Base-by-base conservation (phyloP, 2,113 vertebrate species). In the Dolichallabes microphthalmus region DNA sequence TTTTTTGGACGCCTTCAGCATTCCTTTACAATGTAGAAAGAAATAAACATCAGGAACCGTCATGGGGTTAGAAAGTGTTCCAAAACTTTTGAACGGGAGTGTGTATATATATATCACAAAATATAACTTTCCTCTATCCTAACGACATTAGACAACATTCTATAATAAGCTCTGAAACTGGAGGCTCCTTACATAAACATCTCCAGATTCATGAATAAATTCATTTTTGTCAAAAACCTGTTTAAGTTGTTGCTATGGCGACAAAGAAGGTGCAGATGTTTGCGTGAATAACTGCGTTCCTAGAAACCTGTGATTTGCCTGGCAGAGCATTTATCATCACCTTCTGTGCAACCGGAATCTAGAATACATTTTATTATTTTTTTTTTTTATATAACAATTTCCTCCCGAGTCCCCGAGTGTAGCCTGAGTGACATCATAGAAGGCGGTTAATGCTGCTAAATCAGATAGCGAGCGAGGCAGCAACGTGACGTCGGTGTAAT, bases 401-500 rank as follows among this genome's bases (percentile, higher is more conserved):
- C 69, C 69, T 25, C 39, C 0, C 25, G 7, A 39, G 19, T 25
- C 39, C 35, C 9, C 17, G n/a, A 66, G 60, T 30, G 61, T 15
- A 60, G 53, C 11, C 2, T 39, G 2, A 17, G 30, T 12, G 50
- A 35, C 3, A 19, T n/a, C 13, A 39, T 20, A 68, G 50, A 64
- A 30, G 71, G 64, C 61, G 30, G n/a, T 58, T 73, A n/a, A 75
- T 85, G 83, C 58, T 45, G 52, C 63, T 84, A 73, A 85, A 84
- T 83, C 83, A 80, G 82, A 82, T 78, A 78, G 12, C 15, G 53
- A 57, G 8, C 6, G 60, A 55, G 12, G 64, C 66, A 79, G 66
- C 53, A 75, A 73, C 81, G 83, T 73, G 58, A 52, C 61, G 19
- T 13, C 25, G 22, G 55, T 58, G 82, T 87, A 88, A 90, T 90